Base-by-base conservation (phyloP, 1,140 invertebrate species). In the Lutraria rhynchaena region DNA sequence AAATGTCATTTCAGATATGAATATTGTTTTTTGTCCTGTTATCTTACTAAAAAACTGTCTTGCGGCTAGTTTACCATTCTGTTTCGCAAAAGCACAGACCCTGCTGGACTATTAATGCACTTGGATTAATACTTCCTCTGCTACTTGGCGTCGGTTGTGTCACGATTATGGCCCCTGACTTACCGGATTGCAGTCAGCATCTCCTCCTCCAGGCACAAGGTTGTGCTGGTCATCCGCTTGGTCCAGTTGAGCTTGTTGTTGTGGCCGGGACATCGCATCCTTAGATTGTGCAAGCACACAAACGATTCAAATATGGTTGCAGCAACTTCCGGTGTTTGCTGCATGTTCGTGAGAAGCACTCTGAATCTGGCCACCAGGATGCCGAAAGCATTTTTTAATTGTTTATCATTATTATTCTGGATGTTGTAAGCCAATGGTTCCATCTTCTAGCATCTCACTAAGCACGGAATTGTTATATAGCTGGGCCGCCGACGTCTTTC, bases 331-430 rank as follows among this genome's bases (percentile, higher is more conserved):
- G 78, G 69, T 35, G 7, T 4, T 37, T 81, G 67, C 46, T 61
- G 65, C 69, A 81, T 71, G 17, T 67, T 81, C 5, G 11, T 24
- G 1, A 81, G 57, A 1, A 81, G 17, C 3, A 37, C 33, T 33
- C 53, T 15, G 4, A 9, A 73, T 11, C 78, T 90, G 65, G 87
- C 86, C 33, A 86, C 81, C 33, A 94, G 82, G 58, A 94, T 91
- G 19, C 93, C 93, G 89, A n/a, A n/a, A n/a, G n/a, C n/a, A n/a
- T n/a, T n/a, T n/a, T n/a, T n/a, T n/a, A n/a, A n/a, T n/a, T n/a
- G n/a, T n/a, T n/a, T n/a, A n/a, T n/a, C n/a, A n/a, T n/a, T n/a
- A n/a, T n/a, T n/a, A n/a, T n/a, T n/a, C n/a, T n/a, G n/a, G n/a
- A n/a, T n/a, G n/a, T n/a, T n/a, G n/a, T n/a, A n/a, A n/a, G n/a